Base-by-base conservation (phyloP, 2,113 vertebrate genomes). In the Myiozetetes cayanensis region DNA sequence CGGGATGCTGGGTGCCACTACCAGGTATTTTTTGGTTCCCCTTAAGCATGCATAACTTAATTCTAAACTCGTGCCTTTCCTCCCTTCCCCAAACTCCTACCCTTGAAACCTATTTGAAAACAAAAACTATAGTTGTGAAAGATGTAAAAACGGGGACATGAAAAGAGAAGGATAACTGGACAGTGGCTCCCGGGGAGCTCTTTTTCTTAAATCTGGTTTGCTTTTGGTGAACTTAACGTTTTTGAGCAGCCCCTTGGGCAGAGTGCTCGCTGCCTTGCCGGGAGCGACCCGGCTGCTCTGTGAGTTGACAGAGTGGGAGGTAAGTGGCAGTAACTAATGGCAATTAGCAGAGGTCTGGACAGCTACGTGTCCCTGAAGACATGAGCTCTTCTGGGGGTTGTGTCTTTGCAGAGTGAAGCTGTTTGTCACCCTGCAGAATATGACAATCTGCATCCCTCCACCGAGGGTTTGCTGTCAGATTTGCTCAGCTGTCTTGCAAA, bases 21-120 rank as follows among this genome's bases (percentile, higher is more conserved):
- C 41, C 80, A 92, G 94, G 93, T 92, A 93, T 74, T 78, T 90
- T 55, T 61, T 65, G 19, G 6, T 58, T 93, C n/a, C 94, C 22
- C 24, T 86, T 65, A 62, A 75, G 79, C 8, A 2, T 47, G 31
- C 49, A 50, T 44, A 66, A 67, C 78, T 77, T 35, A 25, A 63
- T 77, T 44, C 21, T 79, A 30, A 85, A 79, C 46, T 52, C 17
- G 15, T 47, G 23, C 50, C 53, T 66, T 82, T 93, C 19, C 27
- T 83, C 59, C 55, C 19, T 88, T 80, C 43, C 75, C 68, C 23
- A 20, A 70, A 41, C 39, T 79, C 67, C n/a, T 70, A 37, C 37
- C 46, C 27, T 72, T 33, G 39, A 83, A 77, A 49, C 10, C 37
- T 52, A 1, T 72, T 41, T 61, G 55, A 77, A 93, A 88, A 47